A percentile compares a stretch with the other conserved stretches of the same genome.
These are phyloP conservation scores for Dicyrtoma fusca DNA, from an alignment of 2,888 invertebrate species.

Conservation along the genomic window DNA sequence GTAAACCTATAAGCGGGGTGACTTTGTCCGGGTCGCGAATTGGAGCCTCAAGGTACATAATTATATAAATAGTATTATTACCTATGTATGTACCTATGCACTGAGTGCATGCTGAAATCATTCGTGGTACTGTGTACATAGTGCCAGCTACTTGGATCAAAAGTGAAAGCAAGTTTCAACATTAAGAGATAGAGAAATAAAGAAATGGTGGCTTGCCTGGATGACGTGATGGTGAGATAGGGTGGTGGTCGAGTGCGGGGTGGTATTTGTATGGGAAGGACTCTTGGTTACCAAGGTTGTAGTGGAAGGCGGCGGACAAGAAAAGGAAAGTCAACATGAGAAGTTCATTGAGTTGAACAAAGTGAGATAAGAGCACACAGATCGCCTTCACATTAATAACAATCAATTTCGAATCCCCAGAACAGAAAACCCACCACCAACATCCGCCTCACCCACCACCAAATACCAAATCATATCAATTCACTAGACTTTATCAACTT, in stretches of 20 bases:
- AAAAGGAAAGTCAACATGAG: not conserved
- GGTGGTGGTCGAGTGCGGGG: not conserved
- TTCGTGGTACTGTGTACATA: too few relatives aligned
- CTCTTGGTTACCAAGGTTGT: not conserved
- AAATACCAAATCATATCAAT: slow-evolving; percentile 9
- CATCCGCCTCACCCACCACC: not conserved
- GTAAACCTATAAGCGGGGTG: too few relatives aligned
- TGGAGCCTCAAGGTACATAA: too few relatives aligned
- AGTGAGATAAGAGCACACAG: not conserved
- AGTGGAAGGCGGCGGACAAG: not conserved
- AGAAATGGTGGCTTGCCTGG: not conserved
- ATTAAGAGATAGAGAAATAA: too few relatives aligned
- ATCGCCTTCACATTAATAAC: slow-evolving; percentile 20
- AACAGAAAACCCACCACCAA: not conserved
- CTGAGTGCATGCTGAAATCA: too few relatives aligned
- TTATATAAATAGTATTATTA: too few relatives aligned
- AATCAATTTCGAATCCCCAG: slow-evolving; percentile 17
- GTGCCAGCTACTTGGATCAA: too few relatives aligned
- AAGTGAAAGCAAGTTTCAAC: too few relatives aligned
- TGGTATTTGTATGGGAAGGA: not conserved
- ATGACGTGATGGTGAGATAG: not conserved
- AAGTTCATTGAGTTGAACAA: slow-evolving; percentile 17
- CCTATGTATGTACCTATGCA: too few relatives aligned
- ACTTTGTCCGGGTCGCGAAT: too few relatives aligned
- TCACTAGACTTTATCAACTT: slow-evolving; percentile 3